These are phyloP conservation scores for Orthosia gracilis DNA, from an alignment of 2,888 invertebrate genomes.

Conservation along the genomic window DNA sequence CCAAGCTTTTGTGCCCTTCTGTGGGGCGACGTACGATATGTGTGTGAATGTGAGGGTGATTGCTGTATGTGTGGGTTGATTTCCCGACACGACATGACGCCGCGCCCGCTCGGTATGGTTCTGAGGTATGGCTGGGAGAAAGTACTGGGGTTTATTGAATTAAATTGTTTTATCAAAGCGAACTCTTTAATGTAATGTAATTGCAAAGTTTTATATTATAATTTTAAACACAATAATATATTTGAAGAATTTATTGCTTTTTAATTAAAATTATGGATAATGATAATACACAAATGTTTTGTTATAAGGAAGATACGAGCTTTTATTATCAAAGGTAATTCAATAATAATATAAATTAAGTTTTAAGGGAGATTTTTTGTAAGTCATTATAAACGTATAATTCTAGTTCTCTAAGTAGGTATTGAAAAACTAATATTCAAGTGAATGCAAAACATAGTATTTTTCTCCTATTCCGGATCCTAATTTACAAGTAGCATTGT, in stretches of 20 bases:
- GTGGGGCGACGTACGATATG: conserved; percentile 69
- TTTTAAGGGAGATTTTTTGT: background rate
- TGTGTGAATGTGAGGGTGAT: conserved; percentile 66
- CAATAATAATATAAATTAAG: background rate
- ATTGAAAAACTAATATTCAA: too few relatives aligned
- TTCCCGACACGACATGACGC: conserved; percentile 85
- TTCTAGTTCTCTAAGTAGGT: too few relatives aligned
- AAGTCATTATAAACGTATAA: background rate
- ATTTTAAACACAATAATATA: too few relatives aligned
- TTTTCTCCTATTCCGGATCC: too few relatives aligned
- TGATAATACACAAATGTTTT: too few relatives aligned
- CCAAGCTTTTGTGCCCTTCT: conserved; percentile 85
- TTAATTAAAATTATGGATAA: too few relatives aligned
- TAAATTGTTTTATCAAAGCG: conserved; percentile 9
- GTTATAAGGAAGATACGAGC: too few relatives aligned
- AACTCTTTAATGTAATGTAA: too few relatives aligned
- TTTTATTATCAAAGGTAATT: background rate
- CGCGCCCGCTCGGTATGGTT: conserved; percentile 77
- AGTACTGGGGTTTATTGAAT: conserved; percentile 61
- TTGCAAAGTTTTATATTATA: too few relatives aligned
- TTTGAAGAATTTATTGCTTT: too few relatives aligned
- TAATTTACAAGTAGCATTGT: too few relatives aligned
- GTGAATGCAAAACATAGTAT: too few relatives aligned
- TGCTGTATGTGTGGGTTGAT: conserved; percentile 87
- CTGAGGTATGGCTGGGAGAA: conserved; percentile 71